Evolutionary conservation across 2,113 vertebrate species (phyloP).

Genomic region (Origma solitaria): DNA sequence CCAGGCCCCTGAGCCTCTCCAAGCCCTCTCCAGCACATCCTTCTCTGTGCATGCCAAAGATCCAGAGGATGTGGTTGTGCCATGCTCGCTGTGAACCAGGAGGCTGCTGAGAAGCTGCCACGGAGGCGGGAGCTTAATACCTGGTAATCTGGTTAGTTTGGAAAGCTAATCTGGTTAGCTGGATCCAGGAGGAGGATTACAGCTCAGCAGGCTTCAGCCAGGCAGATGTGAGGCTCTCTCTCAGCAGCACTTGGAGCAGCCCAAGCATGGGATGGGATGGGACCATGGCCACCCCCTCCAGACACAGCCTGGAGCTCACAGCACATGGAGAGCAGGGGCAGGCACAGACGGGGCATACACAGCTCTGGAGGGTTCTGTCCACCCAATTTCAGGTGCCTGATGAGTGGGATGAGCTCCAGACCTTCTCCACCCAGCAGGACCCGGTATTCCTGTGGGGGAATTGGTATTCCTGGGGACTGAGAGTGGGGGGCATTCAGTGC

Average conservation of each 20-base stretch:
- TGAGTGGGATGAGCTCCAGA: neutral
- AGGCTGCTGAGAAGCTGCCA: neutral
- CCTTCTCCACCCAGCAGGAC: neutral
- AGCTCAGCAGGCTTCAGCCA: neutral
- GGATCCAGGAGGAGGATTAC: slow-evolving; percentile 11
- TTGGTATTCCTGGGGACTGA: neutral
- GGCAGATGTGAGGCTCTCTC: neutral
- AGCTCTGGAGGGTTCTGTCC: neutral
- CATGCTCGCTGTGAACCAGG: neutral
- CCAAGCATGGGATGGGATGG: neutral
- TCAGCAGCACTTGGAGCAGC: neutral
- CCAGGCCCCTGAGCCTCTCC: neutral
- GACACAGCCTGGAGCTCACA: accelerated
- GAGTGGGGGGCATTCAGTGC: neutral
- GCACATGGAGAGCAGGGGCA: neutral
- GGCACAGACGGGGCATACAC: neutral
- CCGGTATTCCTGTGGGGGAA: neutral
- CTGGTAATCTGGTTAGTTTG: slow-evolving; percentile 50
- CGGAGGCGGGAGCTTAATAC: neutral
- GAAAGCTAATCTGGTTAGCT: slow-evolving; percentile 45
- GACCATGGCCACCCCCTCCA: accelerated
- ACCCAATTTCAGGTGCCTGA: neutral
- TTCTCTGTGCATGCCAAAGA: neutral
- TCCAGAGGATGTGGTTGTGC: neutral
- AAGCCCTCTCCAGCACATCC: neutral